Evolutionary conservation across 2,113 vertebrate genomes (phyloP), one percentile per base, ranked within the genome.

Genomic region (Haliaeetus leucogaster): DNA sequence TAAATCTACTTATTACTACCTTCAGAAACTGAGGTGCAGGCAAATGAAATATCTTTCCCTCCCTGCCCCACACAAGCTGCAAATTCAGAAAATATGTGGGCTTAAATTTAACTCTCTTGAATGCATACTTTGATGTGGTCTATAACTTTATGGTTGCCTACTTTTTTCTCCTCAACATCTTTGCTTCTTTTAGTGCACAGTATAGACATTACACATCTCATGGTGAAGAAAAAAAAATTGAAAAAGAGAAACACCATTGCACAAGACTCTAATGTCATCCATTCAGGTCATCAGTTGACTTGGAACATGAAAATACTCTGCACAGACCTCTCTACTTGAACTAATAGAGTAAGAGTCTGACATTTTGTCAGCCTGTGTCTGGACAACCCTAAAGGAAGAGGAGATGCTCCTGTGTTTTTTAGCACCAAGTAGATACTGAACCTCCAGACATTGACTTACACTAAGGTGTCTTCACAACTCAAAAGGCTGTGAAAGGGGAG

Each of bases 41-140:
- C 34, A 78, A 73, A 56, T 43, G 3, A 71, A 67, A 17, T 58
- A 52, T 34, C 5, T 53, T 36, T 13, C 12, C 8, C 4, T 1
- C 4, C 8, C 7, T 53, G 3, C 7, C 2, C 18, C 9, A 2
- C 32, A 38, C 34, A 32, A 59, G 13, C 0, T 74, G 21, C 7
- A 53, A 87, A 43, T 6, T 53, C 70, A 67, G 61, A 88, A 86
- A 79, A 40, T n/a, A 89, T 43, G 22, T 29, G 9, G 16, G 14
- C 79, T 79, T 74, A 71, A 71, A 91, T 79, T 63, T 27, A 80
- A 18, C 11, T 68, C 2, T 50, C 38, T 55, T 38, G 47, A 76
- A 23, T 1, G 2, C 0, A 0, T 48, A 36, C 18, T 53, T 70
- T 50, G 47, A 63, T 45, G n/a, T 29, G 55, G 19, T 34, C 22